phyloP scores from a whole-genome alignment of 2,888 invertebrate genomes.

The Argyresthia albistria region DNA sequence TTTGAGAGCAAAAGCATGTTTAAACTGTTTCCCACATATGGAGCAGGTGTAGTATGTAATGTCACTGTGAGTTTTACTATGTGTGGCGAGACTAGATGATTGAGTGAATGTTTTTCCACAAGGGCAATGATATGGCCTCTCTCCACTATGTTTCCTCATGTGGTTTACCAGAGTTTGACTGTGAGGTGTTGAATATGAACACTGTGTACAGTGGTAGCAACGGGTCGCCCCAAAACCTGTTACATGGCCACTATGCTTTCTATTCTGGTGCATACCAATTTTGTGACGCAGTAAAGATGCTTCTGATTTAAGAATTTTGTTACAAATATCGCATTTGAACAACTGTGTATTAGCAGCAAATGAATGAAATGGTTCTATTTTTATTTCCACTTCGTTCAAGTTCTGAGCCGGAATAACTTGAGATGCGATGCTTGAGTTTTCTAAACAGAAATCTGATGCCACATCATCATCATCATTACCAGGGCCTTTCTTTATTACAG shows the following conservation, averaged over 20 bases:
- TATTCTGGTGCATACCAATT: slow-evolving; percentile 47
- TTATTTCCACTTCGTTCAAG: not conserved
- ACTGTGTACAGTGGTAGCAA: slow-evolving; percentile 52
- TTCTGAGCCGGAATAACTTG: not conserved
- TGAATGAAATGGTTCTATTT: not conserved
- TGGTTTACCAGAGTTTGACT: slow-evolving; percentile 62
- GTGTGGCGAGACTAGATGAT: slow-evolving; percentile 50
- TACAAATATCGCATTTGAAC: slow-evolving; percentile 33
- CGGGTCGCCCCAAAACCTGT: slow-evolving; percentile 46
- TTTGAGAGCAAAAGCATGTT: slow-evolving; percentile 54
- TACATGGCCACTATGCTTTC: slow-evolving; percentile 42
- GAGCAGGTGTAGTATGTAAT: slow-evolving; percentile 49
- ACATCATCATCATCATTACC: not conserved
- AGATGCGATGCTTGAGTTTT: not conserved
- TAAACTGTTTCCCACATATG: slow-evolving; percentile 62
- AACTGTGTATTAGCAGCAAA: too few relatives aligned
- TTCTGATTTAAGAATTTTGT: slow-evolving; percentile 40
- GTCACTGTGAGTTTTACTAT: slow-evolving; percentile 50
- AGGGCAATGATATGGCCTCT: slow-evolving; percentile 52
- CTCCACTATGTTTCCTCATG: slow-evolving; percentile 55
- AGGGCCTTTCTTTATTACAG: slow-evolving; percentile 1
- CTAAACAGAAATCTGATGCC: not conserved
- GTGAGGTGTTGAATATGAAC: slow-evolving; percentile 52
- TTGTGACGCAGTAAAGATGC: slow-evolving; percentile 42
- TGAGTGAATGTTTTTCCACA: slow-evolving; percentile 62